Evolutionary conservation across 2,797 vertebrate genomes (phyloP).

Genomic region (Alcedo atthis): DNA sequence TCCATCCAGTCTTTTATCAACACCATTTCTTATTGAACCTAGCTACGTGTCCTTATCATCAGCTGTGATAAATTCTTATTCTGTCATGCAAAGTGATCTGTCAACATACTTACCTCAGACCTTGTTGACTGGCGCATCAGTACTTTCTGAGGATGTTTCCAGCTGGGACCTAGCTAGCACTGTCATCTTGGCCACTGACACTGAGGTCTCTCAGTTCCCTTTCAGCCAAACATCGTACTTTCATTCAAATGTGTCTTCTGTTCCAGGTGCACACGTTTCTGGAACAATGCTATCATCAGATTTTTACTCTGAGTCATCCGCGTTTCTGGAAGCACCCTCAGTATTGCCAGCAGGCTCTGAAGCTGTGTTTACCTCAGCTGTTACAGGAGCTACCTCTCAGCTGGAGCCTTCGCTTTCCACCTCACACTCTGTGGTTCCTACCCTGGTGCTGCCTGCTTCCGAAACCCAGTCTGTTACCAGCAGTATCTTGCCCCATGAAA

Average conservation of each 20-base stretch:
- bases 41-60: neutral
- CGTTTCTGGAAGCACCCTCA: constrained; percentile 74
- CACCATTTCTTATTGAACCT: constrained; percentile 24
- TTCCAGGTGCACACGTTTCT: neutral
- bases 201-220: constrained; percentile 2
- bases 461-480: constrained; percentile 37
- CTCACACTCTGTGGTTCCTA: neutral
- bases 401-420: constrained; percentile 48
- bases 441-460: constrained; percentile 48
- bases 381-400: constrained; percentile 76
- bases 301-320: constrained; percentile 61
- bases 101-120: constrained; percentile 50
- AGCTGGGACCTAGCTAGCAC: neutral
- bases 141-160: neutral
- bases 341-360: constrained; percentile 59
- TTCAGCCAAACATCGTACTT: constrained; percentile 42
- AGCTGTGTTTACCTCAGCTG: constrained; percentile 75
- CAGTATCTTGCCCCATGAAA: constrained; percentile 38
- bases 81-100: neutral
- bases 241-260: neutral
- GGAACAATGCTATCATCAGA: neutral
- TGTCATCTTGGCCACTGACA: neutral
- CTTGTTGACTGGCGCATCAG: neutral
- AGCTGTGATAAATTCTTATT: neutral
- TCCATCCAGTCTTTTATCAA: constrained; percentile 31